These are phyloP conservation scores for Leucosticte australis DNA, from an alignment of 2,113 vertebrate genomes.

Conservation along the genomic window DNA sequence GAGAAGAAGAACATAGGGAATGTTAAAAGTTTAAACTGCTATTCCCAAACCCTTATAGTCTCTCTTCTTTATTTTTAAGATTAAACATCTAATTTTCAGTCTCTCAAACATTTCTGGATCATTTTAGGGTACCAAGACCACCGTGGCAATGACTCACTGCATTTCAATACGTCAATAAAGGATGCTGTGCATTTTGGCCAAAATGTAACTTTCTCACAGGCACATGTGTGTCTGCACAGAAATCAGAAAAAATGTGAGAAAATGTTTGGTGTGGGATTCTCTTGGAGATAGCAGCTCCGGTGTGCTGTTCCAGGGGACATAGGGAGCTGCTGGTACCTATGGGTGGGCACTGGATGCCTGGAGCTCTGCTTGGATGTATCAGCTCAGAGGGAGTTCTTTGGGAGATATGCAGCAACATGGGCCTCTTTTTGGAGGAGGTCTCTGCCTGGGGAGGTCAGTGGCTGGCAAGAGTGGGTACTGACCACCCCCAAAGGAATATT, in stretches of 20 bases:
- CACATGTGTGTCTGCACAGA: background rate
- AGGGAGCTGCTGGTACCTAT: background rate
- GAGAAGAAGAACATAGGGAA: background rate
- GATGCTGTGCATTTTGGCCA: background rate
- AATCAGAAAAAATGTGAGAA: background rate
- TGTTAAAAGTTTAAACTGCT: background rate
- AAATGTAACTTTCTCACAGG: background rate
- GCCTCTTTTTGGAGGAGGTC: background rate
- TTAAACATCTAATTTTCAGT: background rate
- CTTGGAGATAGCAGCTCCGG: background rate
- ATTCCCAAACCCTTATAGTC: background rate
- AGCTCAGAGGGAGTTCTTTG: background rate
- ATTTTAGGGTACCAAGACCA: background rate
- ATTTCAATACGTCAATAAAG: background rate
- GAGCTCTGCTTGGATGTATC: background rate
- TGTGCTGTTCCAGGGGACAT: accelerated
- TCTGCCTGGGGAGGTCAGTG: background rate
- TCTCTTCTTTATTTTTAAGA: background rate
- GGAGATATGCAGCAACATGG: accelerated
- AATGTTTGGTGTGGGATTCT: background rate
- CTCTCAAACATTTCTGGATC: background rate
- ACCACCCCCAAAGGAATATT: background rate
- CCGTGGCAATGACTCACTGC: background rate
- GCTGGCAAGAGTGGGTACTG: background rate
- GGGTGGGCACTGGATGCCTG: background rate